Evolutionary conservation across 35 echinoderm and acorn worm species (phyloP).

Genomic region (Diadema setosum): DNA sequence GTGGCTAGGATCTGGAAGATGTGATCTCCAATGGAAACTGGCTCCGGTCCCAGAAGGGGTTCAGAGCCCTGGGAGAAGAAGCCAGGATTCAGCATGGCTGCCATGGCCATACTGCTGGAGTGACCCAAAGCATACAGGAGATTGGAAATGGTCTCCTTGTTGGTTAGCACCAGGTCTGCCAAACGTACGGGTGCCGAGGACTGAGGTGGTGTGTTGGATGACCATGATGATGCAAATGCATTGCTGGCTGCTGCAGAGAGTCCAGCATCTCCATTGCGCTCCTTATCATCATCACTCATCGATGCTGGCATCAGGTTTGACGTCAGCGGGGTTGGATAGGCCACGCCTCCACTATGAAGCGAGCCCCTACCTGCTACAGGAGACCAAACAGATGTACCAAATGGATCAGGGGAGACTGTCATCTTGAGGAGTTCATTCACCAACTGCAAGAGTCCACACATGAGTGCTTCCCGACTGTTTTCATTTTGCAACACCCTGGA

Average conservation of each 20-base stretch:
- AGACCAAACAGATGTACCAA: slow-evolving; percentile 22
- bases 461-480: slow-evolving; percentile 65
- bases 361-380: neutral
- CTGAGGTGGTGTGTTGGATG: neutral
- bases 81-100: slow-evolving; percentile 51
- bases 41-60: slow-evolving; percentile 15
- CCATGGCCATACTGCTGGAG: slow-evolving; percentile 77
- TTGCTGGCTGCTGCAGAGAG: slow-evolving; percentile 13
- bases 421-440: slow-evolving; percentile 69
- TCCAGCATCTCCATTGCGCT: slow-evolving; percentile 45
- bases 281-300: slow-evolving; percentile 96
- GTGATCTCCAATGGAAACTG: slow-evolving; percentile 64
- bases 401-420: slow-evolving; percentile 22
- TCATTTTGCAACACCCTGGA: slow-evolving; percentile 30
- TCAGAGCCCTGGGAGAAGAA: slow-evolving; percentile 28
- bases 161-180: slow-evolving; percentile 72
- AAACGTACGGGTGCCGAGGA: slow-evolving; percentile 30
- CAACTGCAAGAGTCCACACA: slow-evolving; percentile 80
- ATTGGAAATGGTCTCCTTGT: slow-evolving; percentile 66
- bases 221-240: neutral
- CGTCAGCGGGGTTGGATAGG: neutral
- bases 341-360: neutral
- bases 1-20: slow-evolving; percentile 91
- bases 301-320: neutral
- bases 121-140: slow-evolving; percentile 67